Conservation (phyloP, 2,797 vertebrate species). For the Cetoscarus ocellatus region DNA sequence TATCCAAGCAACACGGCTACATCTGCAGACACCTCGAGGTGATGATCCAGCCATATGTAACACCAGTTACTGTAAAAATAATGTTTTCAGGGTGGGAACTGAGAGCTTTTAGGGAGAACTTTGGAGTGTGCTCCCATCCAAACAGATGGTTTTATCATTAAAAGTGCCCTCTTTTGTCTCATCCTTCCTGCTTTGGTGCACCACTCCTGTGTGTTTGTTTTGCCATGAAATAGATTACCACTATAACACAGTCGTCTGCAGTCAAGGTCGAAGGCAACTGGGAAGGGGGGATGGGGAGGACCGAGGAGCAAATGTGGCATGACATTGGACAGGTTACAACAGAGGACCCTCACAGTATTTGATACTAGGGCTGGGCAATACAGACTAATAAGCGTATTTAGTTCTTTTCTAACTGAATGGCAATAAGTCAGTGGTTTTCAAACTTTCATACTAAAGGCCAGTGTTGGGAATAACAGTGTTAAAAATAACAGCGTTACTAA, state of each 20-base stretch:
- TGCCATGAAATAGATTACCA: conserved; percentile 54
- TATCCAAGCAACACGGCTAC: conserved; percentile 51
- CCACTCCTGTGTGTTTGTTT: conserved; percentile 44
- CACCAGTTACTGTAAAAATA: neutral
- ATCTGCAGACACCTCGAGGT: conserved; percentile 3
- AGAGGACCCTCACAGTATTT: neutral
- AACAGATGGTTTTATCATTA: conserved; percentile 49
- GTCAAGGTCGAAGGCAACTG: conserved; percentile 49
- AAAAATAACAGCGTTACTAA: no score
- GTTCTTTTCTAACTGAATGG: no score
- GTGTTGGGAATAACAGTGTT: no score
- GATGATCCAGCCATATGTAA: neutral
- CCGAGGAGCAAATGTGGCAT: conserved; percentile 20
- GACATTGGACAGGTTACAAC: conserved; percentile 5
- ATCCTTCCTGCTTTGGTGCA: conserved; percentile 24
- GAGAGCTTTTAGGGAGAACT: conserved; percentile 17
- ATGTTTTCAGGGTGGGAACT: conserved; percentile 17
- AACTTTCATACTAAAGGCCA: no score
- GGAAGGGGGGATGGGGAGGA: conserved; percentile 16
- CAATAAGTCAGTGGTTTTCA: no score
- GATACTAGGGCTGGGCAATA: no score
- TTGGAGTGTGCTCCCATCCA: conserved; percentile 12
- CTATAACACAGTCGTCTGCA: conserved; percentile 31
- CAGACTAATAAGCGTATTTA: no score
- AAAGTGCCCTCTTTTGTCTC: conserved; percentile 29